Evolutionary conservation across 2,888 invertebrate genomes (phyloP), one percentile per base, ranked within the genome.

Genomic region (Caenorhabditis becei): DNA sequence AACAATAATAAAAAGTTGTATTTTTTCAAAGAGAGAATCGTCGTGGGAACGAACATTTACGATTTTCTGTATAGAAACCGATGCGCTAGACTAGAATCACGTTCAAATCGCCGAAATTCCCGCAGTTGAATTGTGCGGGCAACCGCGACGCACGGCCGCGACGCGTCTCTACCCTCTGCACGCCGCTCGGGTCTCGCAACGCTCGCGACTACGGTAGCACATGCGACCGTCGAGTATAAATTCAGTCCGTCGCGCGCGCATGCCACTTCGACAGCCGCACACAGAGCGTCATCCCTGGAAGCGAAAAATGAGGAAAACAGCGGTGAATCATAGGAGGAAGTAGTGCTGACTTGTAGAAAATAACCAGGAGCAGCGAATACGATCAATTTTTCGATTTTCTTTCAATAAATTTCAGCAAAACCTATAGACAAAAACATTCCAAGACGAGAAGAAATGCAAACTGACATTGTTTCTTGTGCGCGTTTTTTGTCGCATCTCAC

Each of bases 71-170:
- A 11, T 41, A 14, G n/a, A 54, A 54, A 26, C 26, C 14, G 26
- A 28, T 24, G 37, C 16, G 56, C 56, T 59, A 72, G 41, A 51
- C 65, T 66, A 66, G 74, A 74, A 74, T 32, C 74, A 7, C 49
- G 74, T 74, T 74, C 59, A 74, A 74, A 74, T 66, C 59, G 32
- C 51, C 65, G 65, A 51, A 72, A 61, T 72, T 72, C 67, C 66
- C 67, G 59, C 66, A 79, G 71, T 79, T 79, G 79, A 72, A 71
- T 51, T 56, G 35, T 49, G 58, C 58, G 63, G 53, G 54, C 66
- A 28, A 53, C 63, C 77, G 77, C 63, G 11, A 10, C 66, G 66
- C 66, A 14, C 26, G 41, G 20, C 58, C 79, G 79, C 79, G 23
- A 56, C 67, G 79, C 79, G 37, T 7, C 28, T 26, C 41, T 14